phyloP scores from a whole-genome alignment of 2,797 vertebrate species.

The Chromis chromis region DNA sequence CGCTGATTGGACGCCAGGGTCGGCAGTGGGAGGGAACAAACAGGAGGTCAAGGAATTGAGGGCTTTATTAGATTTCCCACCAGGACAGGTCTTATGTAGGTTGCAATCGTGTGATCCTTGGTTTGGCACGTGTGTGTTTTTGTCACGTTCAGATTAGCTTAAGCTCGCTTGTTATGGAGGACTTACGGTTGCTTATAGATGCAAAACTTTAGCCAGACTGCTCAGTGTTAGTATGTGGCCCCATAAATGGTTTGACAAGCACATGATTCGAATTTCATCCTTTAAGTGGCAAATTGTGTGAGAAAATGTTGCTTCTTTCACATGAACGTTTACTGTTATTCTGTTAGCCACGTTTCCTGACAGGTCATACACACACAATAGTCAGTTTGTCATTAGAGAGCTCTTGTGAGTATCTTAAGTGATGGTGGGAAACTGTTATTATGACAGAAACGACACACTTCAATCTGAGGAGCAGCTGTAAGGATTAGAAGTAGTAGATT shows the following conservation, averaged over 20 bases:
- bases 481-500: too few species aligned
- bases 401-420: too few species aligned
- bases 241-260: constrained; percentile 12
- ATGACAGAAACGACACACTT: too few species aligned
- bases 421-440: too few species aligned
- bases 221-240: background rate
- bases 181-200: constrained; percentile 25
- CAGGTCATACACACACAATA: too few species aligned
- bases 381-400: too few species aligned
- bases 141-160: constrained; percentile 53
- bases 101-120: constrained; percentile 22
- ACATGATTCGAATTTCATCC: constrained; percentile 9
- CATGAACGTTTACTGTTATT: too few species aligned
- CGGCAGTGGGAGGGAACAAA: constrained; percentile 14
- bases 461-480: too few species aligned
- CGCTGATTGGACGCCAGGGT: constrained; percentile 28
- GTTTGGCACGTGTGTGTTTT: constrained; percentile 44
- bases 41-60: constrained; percentile 48
- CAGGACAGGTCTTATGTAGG: constrained; percentile 29
- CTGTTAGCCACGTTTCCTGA: too few species aligned
- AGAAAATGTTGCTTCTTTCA: too few species aligned
- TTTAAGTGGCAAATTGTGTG: background rate
- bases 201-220: constrained; percentile 30
- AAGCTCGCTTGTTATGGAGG: constrained; percentile 34
- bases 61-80: constrained; percentile 49